Base-by-base conservation (phyloP, 1,140 invertebrate genomes). In the Panagrolaimus sp. region DNA sequence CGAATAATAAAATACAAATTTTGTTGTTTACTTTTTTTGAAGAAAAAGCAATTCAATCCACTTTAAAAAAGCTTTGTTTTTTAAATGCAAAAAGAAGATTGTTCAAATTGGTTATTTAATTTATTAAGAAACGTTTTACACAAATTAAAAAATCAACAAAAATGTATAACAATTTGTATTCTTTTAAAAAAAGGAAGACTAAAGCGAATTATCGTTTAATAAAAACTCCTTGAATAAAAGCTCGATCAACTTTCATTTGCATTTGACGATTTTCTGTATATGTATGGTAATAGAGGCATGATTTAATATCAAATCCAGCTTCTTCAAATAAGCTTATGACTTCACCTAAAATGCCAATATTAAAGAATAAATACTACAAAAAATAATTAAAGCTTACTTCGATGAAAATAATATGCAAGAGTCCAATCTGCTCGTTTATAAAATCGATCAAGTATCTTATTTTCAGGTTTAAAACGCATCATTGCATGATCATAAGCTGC, bases 391-490 rank as follows among this genome's bases (percentile, higher is more conserved):
- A 47, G 24, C 21, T 68, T 69, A 72, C 70, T 26, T 45, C 17
- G 38, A n/a, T 47, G 43, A 45, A 98, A 98, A 84, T 98, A 98
- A 84, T 96, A 97, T 1, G 94, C 93, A 83, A 90, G 87, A 0
- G 96, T 99, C n/a, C 94, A 94, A 87, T 98, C 96, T 26, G 94
- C 94, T 80, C 96, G 85, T 0, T 89, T 91, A 86, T 98, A 99
- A 85, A 97, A 97, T 46, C 74, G 62, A 24, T 81, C 80, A 8
- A 43, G 21, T n/a, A 83, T 63, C 45, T 79, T 79, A 6, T 70
- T 67, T 43, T 86, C 94, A 79, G 89, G 88, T 84, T 97, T 97
- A 83, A 98, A 98, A 71, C 96, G 86, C 21, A 98, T 85, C 84
- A 98, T 95, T 5, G 94, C 93, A 83, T 98, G 86, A 85, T 99